These are phyloP conservation scores for Theodoxus fluviatilis DNA, from an alignment of 2,888 invertebrate species.

Conservation along the genomic window DNA sequence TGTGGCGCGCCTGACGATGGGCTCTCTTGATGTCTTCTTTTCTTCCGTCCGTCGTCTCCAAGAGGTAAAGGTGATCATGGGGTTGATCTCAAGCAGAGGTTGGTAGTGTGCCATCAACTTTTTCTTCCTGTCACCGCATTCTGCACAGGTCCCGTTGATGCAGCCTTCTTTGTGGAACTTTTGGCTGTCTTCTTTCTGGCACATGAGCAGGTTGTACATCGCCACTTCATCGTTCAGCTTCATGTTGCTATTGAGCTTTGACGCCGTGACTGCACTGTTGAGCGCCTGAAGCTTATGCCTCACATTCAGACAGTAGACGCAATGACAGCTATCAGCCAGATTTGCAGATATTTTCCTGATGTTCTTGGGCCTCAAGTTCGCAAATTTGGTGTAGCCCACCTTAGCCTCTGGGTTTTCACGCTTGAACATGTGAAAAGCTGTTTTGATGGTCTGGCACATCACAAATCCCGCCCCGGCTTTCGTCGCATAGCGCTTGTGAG, in stretches of 20 bases:
- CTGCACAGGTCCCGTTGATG: not conserved
- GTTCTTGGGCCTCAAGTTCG: not conserved
- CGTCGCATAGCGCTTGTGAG: not conserved
- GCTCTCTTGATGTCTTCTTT: not conserved
- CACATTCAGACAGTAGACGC: slow-evolving; percentile 18
- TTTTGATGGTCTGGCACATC: not conserved
- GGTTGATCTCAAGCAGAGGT: not conserved
- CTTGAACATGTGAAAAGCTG: not conserved
- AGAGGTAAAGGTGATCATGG: not conserved
- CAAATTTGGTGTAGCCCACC: not conserved
- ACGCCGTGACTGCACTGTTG: not conserved
- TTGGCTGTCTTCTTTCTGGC: not conserved
- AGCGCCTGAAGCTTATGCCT: not conserved
- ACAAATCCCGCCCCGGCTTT: not conserved
- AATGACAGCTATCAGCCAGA: not conserved
- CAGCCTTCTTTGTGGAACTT: not conserved
- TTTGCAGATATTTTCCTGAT: not conserved
- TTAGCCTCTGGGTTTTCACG: not conserved
- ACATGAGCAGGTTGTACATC: not conserved
- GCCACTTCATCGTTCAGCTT: not conserved
- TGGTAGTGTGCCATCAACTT: not conserved
- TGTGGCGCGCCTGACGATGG: not conserved
- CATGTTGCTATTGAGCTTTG: not conserved
- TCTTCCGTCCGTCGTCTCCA: not conserved
- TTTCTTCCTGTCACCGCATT: not conserved